Evolutionary conservation across 2,888 invertebrate species (phyloP), one percentile per base, ranked within the genome.

Genomic region (Tolmerus cingulatus): DNA sequence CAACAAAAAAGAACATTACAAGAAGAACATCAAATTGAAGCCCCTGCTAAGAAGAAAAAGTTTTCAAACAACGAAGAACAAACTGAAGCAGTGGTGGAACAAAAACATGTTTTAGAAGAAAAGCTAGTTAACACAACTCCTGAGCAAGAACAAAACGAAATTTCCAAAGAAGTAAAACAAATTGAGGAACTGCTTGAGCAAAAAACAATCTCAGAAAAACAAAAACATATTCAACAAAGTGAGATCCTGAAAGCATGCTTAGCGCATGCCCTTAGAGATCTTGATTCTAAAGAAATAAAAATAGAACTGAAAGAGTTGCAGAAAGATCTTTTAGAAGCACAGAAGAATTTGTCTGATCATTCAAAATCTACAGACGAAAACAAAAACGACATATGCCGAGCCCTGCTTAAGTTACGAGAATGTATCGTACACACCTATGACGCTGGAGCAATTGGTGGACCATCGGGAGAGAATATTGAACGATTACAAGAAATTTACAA

Each of bases 381-480:
- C 12, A 84, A 84, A 4, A 77, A 78, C 12, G 34, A 51, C 16
- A 23, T 57, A 8, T 79, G 84, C 27, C 86, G 81, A 40, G 79
- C 77, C 16, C 19, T 88, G 9, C 77, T 88, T 14, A 85, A 86
- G 85, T 79, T 88, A 37, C 51, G 88, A 30, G 87, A 89, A 79
- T 86, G 87, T 27, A 43, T 89, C 27, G 88, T 88, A 27, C 89
- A 89, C 76, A 89, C 88, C 0, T 87, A 86, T 86, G 89, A 89
- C 1, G 40, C 23, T 74, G 27, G 46, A 37, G 74, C 46, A 51
- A 34, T 30, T 23, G 4, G 7, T 55, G 76, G 34, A 77, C 9
- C 34, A 76, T n/a, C 76, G 14, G 37, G 14, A 9, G 12, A 77
- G 7, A 37, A 76, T 16, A 55, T n/a, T 3, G 55, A 27, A 4